A percentile compares a stretch with the other conserved stretches of the same genome.
Evolutionary conservation across 2,113 vertebrate species (phyloP).

Genomic region (Delphinus delphis): DNA sequence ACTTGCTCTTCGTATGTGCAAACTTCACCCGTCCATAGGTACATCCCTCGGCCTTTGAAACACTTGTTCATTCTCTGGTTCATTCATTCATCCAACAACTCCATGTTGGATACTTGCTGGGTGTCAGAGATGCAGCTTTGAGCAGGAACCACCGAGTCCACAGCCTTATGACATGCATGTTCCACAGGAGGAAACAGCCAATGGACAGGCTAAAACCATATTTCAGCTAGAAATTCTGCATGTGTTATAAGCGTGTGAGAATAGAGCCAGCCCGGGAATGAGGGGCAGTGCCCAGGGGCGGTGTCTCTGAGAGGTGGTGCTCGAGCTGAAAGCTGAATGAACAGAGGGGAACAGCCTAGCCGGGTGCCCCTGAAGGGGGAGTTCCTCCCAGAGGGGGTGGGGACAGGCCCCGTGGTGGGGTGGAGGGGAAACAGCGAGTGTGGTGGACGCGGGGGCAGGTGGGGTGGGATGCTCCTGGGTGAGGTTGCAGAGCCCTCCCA

Average conservation of each 20-base stretch:
- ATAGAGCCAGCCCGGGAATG: neutral
- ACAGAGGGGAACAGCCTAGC: neutral
- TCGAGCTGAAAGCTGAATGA: neutral
- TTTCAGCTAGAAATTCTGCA: neutral
- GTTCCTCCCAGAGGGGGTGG: too few species aligned
- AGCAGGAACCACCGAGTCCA: neutral
- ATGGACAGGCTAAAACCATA: neutral
- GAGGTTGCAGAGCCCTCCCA: neutral
- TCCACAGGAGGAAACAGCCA: neutral
- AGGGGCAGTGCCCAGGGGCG: neutral
- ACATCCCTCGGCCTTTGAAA: neutral
- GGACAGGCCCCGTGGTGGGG: neutral
- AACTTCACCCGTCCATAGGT: neutral
- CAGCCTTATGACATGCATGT: neutral
- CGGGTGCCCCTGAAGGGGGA: neutral
- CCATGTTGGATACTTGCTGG: rapidly evolving
- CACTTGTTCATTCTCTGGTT: neutral
- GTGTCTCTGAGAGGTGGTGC: neutral
- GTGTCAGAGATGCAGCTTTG: neutral
- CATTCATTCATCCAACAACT: rapidly evolving
- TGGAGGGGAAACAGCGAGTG: neutral
- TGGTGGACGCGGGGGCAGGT: neutral
- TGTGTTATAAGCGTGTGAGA: neutral
- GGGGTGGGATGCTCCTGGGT: neutral
- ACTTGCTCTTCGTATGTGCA: neutral